Base-by-base conservation (phyloP, 2,797 vertebrate species). In the Vireo griseus region DNA sequence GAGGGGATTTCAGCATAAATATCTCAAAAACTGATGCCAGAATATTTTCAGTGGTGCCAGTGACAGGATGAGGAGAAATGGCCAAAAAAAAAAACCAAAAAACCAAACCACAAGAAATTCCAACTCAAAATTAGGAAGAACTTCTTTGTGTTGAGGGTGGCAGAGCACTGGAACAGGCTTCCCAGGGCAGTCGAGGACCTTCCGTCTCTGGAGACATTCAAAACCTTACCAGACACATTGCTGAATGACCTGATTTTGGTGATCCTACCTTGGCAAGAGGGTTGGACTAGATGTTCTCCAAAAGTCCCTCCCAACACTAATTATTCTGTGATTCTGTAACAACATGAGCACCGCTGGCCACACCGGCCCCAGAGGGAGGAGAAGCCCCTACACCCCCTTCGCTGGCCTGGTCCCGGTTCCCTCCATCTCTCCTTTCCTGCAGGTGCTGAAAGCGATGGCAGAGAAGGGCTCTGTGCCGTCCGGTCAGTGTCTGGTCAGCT, bases 281-380 rank as follows among this genome's bases (percentile, higher is more conserved):
- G 2, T 40, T 58, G 22, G 22, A n/a, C 28, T 45, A 54, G 13
- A 37, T 17, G 13, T 42, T n/a, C 69, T n/a, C 31, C 21, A 37
- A 11, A 37, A 54, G 12, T 19, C 12, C 40, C 35, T 67, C 67
- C 45, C 17, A 31, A 16, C 0, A 2, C 18, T 21, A 25, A 13
- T 20, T 50, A 31, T 45, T 52, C 77, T 13, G 35, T 48, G 10
- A 48, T n/a, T 37, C 44, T 44, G 16, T 28, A 35, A 31, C 10
- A 42, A 11, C 5, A 33, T 6, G 3, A 10, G 25, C 20, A 9
- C 12, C 7, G 13, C 31, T 2, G 37, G 37, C 31, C 42, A 10
- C 18, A 12, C 11, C 1, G 3, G 13, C 12, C 15, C 15, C 1
- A 0, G 22, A 17, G 0, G 1, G 10, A 55, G 25, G 25, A 68